A percentile compares a stretch with the other conserved stretches of the same genome.
Evolutionary conservation across 2,113 vertebrate species (phyloP).

Genomic region (Saccopteryx bilineata): DNA sequence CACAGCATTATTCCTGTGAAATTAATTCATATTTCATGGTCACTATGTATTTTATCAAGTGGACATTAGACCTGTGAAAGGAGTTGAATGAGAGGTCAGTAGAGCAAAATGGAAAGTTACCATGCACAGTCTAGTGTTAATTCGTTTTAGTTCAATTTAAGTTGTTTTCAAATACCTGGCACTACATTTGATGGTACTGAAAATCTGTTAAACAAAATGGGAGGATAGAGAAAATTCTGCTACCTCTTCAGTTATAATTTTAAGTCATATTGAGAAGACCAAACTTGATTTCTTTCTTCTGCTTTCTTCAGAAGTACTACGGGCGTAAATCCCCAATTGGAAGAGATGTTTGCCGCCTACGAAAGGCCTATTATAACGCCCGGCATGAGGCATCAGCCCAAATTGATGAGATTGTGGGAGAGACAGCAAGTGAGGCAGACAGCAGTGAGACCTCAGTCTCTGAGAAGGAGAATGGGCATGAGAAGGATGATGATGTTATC

Average conservation of each 20-base stretch:
- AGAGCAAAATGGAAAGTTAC: neutral
- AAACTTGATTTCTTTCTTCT: conserved; percentile 6
- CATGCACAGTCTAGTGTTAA: neutral
- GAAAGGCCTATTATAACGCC: conserved; percentile 97
- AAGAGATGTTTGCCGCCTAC: conserved; percentile 95
- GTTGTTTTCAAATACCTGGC: neutral
- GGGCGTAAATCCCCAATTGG: conserved; percentile 96
- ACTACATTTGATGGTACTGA: neutral
- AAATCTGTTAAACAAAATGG: conserved; percentile 15
- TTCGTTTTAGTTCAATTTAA: conserved; percentile 43
- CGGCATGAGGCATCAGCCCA: conserved; percentile 96
- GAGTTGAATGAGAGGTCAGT: neutral
- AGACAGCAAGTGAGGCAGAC: conserved; percentile 98
- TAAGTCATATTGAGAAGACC: conserved; percentile 16
- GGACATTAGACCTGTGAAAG: neutral
- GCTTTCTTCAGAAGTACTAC: conserved; percentile 94
- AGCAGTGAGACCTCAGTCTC: conserved; percentile 95
- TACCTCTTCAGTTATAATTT: neutral
- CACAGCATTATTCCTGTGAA: neutral
- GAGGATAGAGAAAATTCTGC: neutral
- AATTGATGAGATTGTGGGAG: conserved; percentile 98
- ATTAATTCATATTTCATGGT: neutral
- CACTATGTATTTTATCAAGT: neutral
- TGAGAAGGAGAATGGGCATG: conserved; percentile 89
- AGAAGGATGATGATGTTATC: conserved; percentile 95